Evolutionary conservation across 2,888 invertebrate species (phyloP), one percentile per base, ranked within the genome.

Genomic region (Allacma fusca): DNA sequence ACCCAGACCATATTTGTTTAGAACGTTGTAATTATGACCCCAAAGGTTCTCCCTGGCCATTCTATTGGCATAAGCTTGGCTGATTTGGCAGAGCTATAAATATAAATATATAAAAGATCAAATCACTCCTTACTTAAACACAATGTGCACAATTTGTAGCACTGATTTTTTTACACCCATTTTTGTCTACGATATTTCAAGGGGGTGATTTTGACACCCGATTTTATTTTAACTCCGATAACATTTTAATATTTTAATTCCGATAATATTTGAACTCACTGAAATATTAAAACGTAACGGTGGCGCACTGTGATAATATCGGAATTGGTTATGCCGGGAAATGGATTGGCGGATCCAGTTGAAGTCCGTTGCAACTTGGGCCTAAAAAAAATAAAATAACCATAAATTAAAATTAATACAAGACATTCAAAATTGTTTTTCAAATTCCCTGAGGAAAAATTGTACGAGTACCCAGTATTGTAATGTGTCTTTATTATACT

Each of bases 31-130:
- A 57, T 81, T 83, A 65, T 83, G 82, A 13, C 80, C 77, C 67
- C 67, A 75, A 1, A 28, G 2, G 12, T 75, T 75, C 16, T 65
- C 67, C 24, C 34, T 1, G 1, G 75, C 73, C 1, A 80, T 67
- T 19, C 78, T 23, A 40, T 81, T 78, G 0, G 80, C 78, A 28
- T 75, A 83, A 24, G 80, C 77, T 77, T 83, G 82, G 28, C 81
- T 81, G 0, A 83, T 81, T 77, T 81, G 80, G 0, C 77, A 78
- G 0, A 82, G 68, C 82, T 82, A 69, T 0, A 72, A 67, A 34
- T 29, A 71, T 34, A 43, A 67, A 34, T 24, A 43, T 72, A 43
- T 75, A 16, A 29, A 21, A 68, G 1, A n/a, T 68, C 34, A 13
- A 24, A 13, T 5, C 5, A 65, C 28, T 5, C 9, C 23, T 9